Evolutionary conservation across 2,888 invertebrate species (phyloP).

Genomic region (Drosophila robusta): DNA sequence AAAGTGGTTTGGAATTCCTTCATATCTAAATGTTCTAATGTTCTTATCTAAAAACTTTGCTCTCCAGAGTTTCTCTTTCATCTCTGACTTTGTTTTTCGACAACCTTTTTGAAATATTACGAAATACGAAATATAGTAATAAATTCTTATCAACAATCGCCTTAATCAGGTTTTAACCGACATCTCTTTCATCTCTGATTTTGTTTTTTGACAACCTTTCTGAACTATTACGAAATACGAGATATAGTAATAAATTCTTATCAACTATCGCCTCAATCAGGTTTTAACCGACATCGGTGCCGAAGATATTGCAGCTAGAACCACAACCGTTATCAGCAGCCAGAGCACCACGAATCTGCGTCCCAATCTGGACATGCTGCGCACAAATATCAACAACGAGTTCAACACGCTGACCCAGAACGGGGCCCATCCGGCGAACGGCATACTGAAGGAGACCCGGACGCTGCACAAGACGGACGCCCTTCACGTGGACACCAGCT

Average conservation of each 20-base stretch:
- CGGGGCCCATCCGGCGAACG: slow-evolving; percentile 86
- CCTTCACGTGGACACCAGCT: slow-evolving; percentile 94
- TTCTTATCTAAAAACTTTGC: no score
- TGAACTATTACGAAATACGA: no score
- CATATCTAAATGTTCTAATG: no score
- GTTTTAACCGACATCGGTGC: slow-evolving; percentile 85
- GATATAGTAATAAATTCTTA: background rate
- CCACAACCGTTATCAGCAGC: slow-evolving; percentile 90
- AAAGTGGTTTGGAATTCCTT: no score
- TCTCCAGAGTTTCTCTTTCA: no score
- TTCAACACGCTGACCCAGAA: slow-evolving; percentile 84
- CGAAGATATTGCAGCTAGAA: slow-evolving; percentile 89
- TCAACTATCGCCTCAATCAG: slow-evolving; percentile 53
- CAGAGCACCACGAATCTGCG: slow-evolving; percentile 85
- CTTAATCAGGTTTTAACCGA: no score
- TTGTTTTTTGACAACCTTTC: no score
- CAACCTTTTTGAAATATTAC: no score
- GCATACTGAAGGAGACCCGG: slow-evolving; percentile 85
- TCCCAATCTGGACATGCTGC: slow-evolving; percentile 83
- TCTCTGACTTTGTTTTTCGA: no score
- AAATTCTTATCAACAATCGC: background rate
- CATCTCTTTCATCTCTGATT: no score
- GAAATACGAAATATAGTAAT: background rate
- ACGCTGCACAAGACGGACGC: slow-evolving; percentile 88
- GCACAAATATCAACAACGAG: slow-evolving; percentile 85